Evolutionary conservation across 1,140 invertebrate genomes (phyloP).

Genomic region (Pomacea maculata): DNA sequence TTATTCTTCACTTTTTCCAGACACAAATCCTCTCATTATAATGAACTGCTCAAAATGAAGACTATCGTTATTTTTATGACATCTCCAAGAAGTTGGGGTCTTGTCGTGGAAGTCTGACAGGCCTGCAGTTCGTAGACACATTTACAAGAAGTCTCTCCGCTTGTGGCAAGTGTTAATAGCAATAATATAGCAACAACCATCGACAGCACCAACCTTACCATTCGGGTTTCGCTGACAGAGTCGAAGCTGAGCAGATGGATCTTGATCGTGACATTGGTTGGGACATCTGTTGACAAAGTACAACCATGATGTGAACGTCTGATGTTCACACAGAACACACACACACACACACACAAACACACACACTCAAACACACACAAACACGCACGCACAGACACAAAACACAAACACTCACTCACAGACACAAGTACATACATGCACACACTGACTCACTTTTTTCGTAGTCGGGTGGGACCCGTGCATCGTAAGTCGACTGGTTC

Average conservation of each 20-base stretch:
- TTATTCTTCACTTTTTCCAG: no score
- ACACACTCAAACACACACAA: not conserved
- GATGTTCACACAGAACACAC: not conserved
- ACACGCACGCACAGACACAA: not conserved
- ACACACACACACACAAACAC: conserved; percentile 3
- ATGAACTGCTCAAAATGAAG: no score
- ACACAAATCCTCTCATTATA: no score
- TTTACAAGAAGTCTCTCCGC: no score
- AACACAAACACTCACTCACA: not conserved
- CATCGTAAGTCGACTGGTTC: conserved; percentile 29
- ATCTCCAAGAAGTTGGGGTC: not conserved
- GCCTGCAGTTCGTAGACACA: not conserved
- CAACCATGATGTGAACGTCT: no score
- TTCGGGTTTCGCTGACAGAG: conserved; percentile 52
- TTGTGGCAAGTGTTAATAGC: no score
- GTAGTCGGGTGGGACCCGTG: conserved; percentile 35
- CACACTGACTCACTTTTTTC: conserved; percentile 32
- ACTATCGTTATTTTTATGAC: no score
- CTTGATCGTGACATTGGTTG: conserved; percentile 42
- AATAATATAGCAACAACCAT: not conserved
- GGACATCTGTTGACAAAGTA: conserved; percentile 30
- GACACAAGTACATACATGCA: not conserved
- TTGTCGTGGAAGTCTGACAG: not conserved
- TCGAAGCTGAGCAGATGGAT: conserved; percentile 54
- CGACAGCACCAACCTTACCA: conserved; percentile 39